Base-by-base conservation (phyloP, 2,888 invertebrate genomes). In the Melieria crassipennis region DNA sequence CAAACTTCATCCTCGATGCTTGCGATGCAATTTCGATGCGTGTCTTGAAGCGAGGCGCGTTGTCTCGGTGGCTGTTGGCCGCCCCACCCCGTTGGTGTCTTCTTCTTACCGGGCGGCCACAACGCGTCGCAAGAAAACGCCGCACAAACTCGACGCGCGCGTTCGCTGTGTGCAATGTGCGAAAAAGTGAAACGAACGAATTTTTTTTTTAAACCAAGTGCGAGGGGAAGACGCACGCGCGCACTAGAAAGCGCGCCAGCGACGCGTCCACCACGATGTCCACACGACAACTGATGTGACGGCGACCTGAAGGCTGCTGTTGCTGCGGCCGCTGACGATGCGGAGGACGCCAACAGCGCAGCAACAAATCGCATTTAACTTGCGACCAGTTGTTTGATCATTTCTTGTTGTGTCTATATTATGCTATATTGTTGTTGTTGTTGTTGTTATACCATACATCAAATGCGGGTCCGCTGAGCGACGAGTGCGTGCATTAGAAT, bases 261-360 rank as follows among this genome's bases (percentile, higher is more conserved):
- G 81, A 83, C 78, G 79, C 81, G 78, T 77, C 78, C 80, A 79
- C 80, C 79, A 78, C 79, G 80, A 78, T 78, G 78, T 76, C 79
- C 77, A 76, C 78, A 70, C 73, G 76, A 78, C 75, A 79, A 83
- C 83, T 83, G 78, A 78, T 79, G 62, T 73, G 65, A 30, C 30
- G 30, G 30, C 30, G 30, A 30, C 30, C 30, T 30, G 30, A 30
- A 30, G 30, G 9, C 9, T 52, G 52, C 52, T 9, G 9, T 9
- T 52, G 52, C 52, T 57, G 43, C 13, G 9, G 57, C 56, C 10
- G 11, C 6, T 50, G 52, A 3, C 52, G 64, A 30, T 52, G 64
- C 7, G 47, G 63, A 16, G 5, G 45, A 9, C 11, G 62, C 62
- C 47, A 47, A 47, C 10, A 11, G 6, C 47, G 62, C 16, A 1